phyloP scores from a whole-genome alignment of 1,140 invertebrate species.

The honey bee (Apis mellifera) region DNA sequence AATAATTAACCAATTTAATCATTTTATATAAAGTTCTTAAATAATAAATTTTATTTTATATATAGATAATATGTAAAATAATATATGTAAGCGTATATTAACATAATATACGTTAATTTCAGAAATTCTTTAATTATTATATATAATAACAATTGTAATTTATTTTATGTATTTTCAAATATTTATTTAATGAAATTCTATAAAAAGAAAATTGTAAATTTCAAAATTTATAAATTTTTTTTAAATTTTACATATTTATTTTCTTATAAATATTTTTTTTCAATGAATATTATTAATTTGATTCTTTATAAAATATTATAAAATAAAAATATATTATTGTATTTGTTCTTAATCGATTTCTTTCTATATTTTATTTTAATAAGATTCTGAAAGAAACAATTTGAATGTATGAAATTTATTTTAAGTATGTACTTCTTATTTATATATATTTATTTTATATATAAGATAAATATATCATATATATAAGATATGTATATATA shows the following conservation, averaged over 20 bases:
- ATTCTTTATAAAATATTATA: not conserved
- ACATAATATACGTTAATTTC: conserved; percentile 12
- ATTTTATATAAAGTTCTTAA: too few relatives aligned
- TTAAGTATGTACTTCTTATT: too few relatives aligned
- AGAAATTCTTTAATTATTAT: conserved; percentile 2
- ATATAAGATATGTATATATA: too few relatives aligned
- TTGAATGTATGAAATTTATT: too few relatives aligned
- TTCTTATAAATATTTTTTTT: not conserved
- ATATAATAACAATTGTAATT: not conserved
- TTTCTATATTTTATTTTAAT: not conserved
- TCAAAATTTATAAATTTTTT: conserved; percentile 10
- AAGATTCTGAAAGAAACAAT: too few relatives aligned
- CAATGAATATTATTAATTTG: not conserved
- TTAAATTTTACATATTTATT: conserved; percentile 9
- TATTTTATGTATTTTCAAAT: conserved; percentile 39
- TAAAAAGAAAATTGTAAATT: conserved; percentile 15
- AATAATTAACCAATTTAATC: not conserved
- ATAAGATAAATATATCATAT: too few relatives aligned
- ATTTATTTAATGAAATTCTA: conserved; percentile 39
- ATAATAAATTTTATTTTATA: not conserved
- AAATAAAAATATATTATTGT: too few relatives aligned
- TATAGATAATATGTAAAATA: not conserved
- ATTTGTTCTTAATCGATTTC: not conserved
- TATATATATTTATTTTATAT: too few relatives aligned
- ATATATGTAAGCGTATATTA: conserved; percentile 13